Conservation (phyloP, 2,113 vertebrate genomes). For the Grammomys surdaster region DNA sequence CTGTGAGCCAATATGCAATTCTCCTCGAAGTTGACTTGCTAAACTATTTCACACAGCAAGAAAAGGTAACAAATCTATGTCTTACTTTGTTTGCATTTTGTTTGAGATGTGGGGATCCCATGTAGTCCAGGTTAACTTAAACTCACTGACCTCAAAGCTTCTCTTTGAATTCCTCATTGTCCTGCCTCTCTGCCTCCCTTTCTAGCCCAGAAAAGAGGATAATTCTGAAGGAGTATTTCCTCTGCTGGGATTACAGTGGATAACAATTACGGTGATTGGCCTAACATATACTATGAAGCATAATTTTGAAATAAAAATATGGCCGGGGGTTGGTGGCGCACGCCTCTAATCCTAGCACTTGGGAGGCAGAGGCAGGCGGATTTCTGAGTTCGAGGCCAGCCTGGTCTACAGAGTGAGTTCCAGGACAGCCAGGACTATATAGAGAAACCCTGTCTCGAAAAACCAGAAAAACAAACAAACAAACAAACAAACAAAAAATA, state of each 20-base stretch:
- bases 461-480: too few relatives aligned
- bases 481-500: too few relatives aligned
- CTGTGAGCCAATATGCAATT: background rate
- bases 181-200: background rate
- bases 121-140: background rate
- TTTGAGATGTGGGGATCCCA: background rate
- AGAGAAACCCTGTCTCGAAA: too few relatives aligned
- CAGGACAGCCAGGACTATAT: too few relatives aligned
- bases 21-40: background rate
- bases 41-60: background rate
- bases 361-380: too few relatives aligned
- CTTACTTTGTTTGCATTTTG: background rate
- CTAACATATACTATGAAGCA: background rate
- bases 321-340: too few relatives aligned
- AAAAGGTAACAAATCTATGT: background rate
- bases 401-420: too few relatives aligned
- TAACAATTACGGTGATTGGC: background rate
- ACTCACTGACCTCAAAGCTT: background rate
- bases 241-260: background rate
- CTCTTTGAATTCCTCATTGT: background rate
- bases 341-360: too few relatives aligned
- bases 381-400: too few relatives aligned
- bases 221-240: too few relatives aligned
- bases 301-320: constrained; percentile 52
- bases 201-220: too few relatives aligned